Percentiles rank a stretch among this genome's conserved stretches.
Conservation (phyloP, 2,888 invertebrate genomes). For the Bombyx huttoni region DNA sequence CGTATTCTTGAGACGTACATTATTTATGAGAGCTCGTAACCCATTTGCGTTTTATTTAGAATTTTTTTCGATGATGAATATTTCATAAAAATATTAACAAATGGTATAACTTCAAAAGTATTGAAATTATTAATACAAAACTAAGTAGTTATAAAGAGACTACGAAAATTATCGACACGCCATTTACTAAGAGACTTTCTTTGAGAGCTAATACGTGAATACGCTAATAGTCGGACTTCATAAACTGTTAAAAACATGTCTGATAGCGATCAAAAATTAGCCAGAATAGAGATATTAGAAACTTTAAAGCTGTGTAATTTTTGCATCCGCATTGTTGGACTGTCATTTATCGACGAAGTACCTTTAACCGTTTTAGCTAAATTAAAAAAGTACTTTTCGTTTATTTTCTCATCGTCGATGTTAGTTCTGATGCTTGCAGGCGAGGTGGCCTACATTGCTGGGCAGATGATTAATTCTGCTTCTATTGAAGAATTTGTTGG, state of each 20-base stretch:
- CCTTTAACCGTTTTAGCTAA: conserved; percentile 17
- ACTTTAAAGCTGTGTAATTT: conserved; percentile 33
- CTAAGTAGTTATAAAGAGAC: no score
- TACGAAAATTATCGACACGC: no score
- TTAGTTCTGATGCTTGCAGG: conserved; percentile 29
- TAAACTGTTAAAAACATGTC: conserved; percentile 4
- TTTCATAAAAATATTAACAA: neutral
- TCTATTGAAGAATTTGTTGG: conserved; percentile 39
- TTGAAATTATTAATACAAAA: neutral
- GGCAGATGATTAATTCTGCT: conserved; percentile 23
- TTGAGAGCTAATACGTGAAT: neutral
- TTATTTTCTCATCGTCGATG: conserved; percentile 21
- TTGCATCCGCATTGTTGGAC: conserved; percentile 30
- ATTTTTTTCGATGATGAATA: neutral
- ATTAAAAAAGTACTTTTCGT: conserved; percentile 14
- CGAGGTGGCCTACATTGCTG: conserved; percentile 30
- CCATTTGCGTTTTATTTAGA: neutral
- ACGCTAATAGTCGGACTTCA: neutral
- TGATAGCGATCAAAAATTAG: conserved; percentile 7
- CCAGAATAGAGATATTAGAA: conserved; percentile 28
- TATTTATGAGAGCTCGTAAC: conserved; percentile 1
- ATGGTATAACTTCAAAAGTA: neutral
- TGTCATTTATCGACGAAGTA: conserved; percentile 32
- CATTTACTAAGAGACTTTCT: neutral
- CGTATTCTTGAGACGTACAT: neutral